Evolutionary conservation across 1,140 invertebrate species (phyloP).

Genomic region (Pinna nobilis): DNA sequence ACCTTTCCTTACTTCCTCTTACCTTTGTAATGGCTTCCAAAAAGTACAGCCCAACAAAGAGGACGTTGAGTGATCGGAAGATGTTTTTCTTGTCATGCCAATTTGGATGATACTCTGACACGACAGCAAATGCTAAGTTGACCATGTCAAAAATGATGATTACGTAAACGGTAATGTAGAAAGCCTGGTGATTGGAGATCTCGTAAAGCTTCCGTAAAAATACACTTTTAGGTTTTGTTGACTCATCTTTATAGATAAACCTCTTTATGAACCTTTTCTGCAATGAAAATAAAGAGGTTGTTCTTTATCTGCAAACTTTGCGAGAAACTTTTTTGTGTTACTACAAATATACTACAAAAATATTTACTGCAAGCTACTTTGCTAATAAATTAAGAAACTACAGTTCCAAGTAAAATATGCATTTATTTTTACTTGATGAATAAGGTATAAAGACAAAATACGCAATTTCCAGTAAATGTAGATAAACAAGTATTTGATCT

Average conservation of each 20-base stretch:
- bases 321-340: not conserved
- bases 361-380: too few species aligned
- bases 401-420: too few species aligned
- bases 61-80: conserved; percentile 48
- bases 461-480: too few species aligned
- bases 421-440: too few species aligned
- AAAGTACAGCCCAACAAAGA: conserved; percentile 60
- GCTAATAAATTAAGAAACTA: too few species aligned
- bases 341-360: not conserved
- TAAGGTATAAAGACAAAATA: too few species aligned
- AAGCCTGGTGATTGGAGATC: conserved; percentile 39
- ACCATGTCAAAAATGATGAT: conserved; percentile 61
- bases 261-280: conserved; percentile 57
- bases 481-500: too few species aligned
- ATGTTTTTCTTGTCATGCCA: conserved; percentile 36
- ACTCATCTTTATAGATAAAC: conserved; percentile 31
- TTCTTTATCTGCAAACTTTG: too few species aligned
- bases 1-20: not conserved
- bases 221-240: conserved; percentile 35
- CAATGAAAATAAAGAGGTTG: conserved; percentile 33
- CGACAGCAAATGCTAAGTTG: conserved; percentile 45
- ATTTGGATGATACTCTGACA: conserved; percentile 32
- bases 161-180: conserved; percentile 54
- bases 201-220: conserved; percentile 31
- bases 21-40: conserved; percentile 63